Evolutionary conservation across 2,888 invertebrate species (phyloP), one percentile per base, ranked within the genome.

Genomic region (Macropis europaea): DNA sequence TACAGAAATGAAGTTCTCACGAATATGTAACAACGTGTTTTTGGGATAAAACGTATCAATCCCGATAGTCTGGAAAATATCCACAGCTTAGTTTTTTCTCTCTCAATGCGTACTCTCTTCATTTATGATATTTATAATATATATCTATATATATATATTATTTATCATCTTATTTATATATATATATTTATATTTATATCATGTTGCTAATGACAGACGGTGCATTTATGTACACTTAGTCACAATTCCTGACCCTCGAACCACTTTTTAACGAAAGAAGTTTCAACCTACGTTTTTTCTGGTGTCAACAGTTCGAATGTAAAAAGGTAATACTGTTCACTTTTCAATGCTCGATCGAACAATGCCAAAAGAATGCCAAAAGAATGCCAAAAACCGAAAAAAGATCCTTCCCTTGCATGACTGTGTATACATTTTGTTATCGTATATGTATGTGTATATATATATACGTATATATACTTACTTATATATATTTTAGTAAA

Each of bases 211-310:
- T 87, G 87, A 87, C 86, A 87, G 81, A 87, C 85, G 86, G 87
- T 88, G 87, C 86, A 85, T 85, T 84, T 89, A 89, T 89, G 78
- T 89, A 89, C 89, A 89, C 81, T 85, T 83, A 84, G 86, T 82
- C 87, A 85, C 85, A 85, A 84, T 84, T 85, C 84, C 86, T 83
- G 83, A 82, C 82, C 82, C 85, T 87, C 87, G 84, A 73, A 74
- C 71, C 75, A 59, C 66, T 72, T 54, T 73, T 48, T 36, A 73
- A 67, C 9, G 54, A 69, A 62, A 54, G 50, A 22, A 59, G 17
- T 7, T 50, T n/a, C 15, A 32, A 45, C 9, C n/a, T 13, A 48
- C 19, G 69, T 42, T 28, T 40, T 5, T 5, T 19, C 5, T 7
- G 24, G 19, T 48, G 42, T 53, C 30, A 9, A 24, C 30, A 19